These are phyloP conservation scores for Lepisosteus oculatus DNA, from an alignment of 2,113 vertebrate genomes.

Conservation along the genomic window DNA sequence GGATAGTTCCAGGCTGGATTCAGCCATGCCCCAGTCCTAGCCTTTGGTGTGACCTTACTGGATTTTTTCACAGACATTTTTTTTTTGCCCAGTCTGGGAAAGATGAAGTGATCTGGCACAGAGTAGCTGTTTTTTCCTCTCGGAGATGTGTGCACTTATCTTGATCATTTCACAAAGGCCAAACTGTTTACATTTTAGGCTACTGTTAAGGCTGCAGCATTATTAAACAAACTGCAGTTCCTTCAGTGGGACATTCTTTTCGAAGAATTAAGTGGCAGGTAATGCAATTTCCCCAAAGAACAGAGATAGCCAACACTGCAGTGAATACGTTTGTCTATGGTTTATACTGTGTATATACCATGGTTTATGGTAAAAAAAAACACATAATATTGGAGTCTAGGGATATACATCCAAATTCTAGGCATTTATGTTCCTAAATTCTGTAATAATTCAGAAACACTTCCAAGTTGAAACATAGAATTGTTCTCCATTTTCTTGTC, in stretches of 20 bases:
- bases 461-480: too few relatives aligned
- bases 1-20: conserved; percentile 21
- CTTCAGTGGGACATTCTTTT: not conserved
- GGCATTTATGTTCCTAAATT: too few relatives aligned
- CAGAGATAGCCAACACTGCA: not conserved
- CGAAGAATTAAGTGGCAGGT: not conserved
- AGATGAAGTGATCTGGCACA: conserved; percentile 11
- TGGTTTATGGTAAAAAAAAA: not conserved
- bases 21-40: conserved; percentile 21
- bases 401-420: too few relatives aligned
- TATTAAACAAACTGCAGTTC: not conserved
- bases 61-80: conserved; percentile 36
- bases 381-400: not conserved
- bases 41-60: conserved; percentile 14
- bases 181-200: not conserved
- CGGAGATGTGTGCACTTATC: conserved; percentile 7
- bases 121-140: conserved; percentile 3
- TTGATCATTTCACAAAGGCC: conserved; percentile 12
- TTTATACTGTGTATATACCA: not conserved
- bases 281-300: not conserved
- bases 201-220: not conserved
- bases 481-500: too few relatives aligned
- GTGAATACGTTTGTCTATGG: not conserved
- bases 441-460: too few relatives aligned
- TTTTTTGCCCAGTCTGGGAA: conserved; percentile 14